Evolutionary conservation across 2,113 vertebrate genomes (phyloP), one percentile per base, ranked within the genome.

Genomic region (Pluvianellus socialis): DNA sequence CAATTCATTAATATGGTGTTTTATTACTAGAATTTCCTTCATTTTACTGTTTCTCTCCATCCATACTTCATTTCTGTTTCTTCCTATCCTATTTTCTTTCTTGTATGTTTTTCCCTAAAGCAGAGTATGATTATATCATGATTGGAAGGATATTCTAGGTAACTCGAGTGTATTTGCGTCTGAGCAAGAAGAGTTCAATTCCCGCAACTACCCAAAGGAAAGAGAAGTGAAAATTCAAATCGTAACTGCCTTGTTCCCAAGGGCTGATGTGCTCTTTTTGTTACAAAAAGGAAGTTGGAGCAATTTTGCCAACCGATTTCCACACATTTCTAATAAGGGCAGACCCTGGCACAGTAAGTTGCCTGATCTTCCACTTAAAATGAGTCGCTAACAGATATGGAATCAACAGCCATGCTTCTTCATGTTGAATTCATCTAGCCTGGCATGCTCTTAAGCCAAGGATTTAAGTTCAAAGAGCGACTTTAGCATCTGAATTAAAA

Each of bases 401-500:
- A 80, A 80, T 71, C 79, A 68, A 53, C 62, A 50, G 56, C 70
- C 58, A 40, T 26, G n/a, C 59, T 66, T 30, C 65, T 94, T 94
- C 73, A 14, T 12, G 59, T 58, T 53, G 61, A 80, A 91, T 62
- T 95, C 77, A 79, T 77, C 70, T 61, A 65, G 35, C 9, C 2
- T 15, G 13, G 59, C 24, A 66, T 0, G 9, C 49, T 85, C 68
- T 90, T 75, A 86, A 85, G 65, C 63, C 71, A 73, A 81, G 72
- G 45, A 88, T 76, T 94, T 67, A 82, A 91, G 92, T 87, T 95
- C 91, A 90, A 90, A 80, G 88, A 83, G 30, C 10, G 32, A 93
- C 90, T 94, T 95, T 12, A 96, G 58, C 76, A 67, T 56, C 44
- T 77, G 81, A 95, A 96, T 92, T 93, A 80, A 87, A 92, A 82